Evolutionary conservation across 2,888 invertebrate genomes (phyloP).

Genomic region (Taenaris catops): DNA sequence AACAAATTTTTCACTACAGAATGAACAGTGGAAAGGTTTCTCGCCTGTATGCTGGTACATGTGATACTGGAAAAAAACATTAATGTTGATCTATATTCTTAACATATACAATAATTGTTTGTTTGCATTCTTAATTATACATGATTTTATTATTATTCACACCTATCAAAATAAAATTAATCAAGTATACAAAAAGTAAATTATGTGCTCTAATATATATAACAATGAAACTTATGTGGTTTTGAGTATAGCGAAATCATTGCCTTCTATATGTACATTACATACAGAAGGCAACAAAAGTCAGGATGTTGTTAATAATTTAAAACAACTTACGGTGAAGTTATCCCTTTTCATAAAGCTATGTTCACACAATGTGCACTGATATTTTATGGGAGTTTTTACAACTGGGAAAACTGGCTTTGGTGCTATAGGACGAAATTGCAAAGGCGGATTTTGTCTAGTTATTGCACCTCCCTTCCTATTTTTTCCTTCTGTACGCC

Average conservation of each 20-base stretch:
- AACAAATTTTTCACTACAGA: slow-evolving; percentile 65
- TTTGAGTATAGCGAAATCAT: no score
- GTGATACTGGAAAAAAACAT: slow-evolving; percentile 56
- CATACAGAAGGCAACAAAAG: no score
- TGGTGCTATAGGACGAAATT: slow-evolving; percentile 10
- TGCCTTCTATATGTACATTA: no score
- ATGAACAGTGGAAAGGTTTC: slow-evolving; percentile 94
- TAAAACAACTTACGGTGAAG: slow-evolving; percentile 57
- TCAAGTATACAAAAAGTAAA: no score
- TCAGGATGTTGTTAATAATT: no score
- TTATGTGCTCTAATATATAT: no score
- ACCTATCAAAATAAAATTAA: no score
- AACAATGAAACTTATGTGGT: no score
- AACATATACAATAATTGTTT: no score
- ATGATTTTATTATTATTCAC: no score
- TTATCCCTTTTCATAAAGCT: slow-evolving; percentile 57
- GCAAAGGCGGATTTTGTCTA: slow-evolving; percentile 1
- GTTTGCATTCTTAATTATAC: no score
- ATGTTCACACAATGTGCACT: slow-evolving; percentile 51
- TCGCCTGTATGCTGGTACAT: slow-evolving; percentile 89
- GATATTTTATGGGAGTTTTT: slow-evolving; percentile 46
- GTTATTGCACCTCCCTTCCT: slow-evolving; percentile 4
- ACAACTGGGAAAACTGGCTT: slow-evolving; percentile 24
- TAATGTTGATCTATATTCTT: no score
- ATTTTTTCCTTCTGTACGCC: slow-evolving; percentile 36